Conservation (phyloP, 2,888 invertebrate species). For the Agonopterix alstromeriana region DNA sequence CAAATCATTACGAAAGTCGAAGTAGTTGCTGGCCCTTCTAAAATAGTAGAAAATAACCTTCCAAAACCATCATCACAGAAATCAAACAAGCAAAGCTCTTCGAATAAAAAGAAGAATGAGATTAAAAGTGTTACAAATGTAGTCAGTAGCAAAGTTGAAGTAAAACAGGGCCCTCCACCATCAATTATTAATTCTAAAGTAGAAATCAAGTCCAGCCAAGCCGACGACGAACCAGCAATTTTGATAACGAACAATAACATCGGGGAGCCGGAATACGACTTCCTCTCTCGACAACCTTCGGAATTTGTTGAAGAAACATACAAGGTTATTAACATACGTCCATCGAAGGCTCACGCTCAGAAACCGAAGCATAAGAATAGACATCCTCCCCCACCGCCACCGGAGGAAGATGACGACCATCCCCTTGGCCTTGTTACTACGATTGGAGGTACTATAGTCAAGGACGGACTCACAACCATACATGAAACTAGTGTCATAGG, state of each 20-base stretch:
- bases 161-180: constrained; percentile 56
- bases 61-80: constrained; percentile 42
- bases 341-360: constrained; percentile 75
- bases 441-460: constrained; percentile 88
- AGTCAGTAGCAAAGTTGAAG: constrained; percentile 67
- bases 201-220: constrained; percentile 66
- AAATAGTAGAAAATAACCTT: constrained; percentile 54
- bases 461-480: constrained; percentile 88
- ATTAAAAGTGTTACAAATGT: constrained; percentile 56
- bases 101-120: constrained; percentile 45
- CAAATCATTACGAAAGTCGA: constrained; percentile 73
- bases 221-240: constrained; percentile 76
- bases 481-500: constrained; percentile 94
- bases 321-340: constrained; percentile 86
- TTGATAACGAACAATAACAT: constrained; percentile 82
- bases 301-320: constrained; percentile 91
- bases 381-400: constrained; percentile 54
- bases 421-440: constrained; percentile 90
- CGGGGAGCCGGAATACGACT: constrained; percentile 89
- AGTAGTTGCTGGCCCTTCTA: constrained; percentile 72
- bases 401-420: constrained; percentile 79
- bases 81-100: constrained; percentile 36
- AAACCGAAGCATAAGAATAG: constrained; percentile 69
- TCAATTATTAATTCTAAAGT: constrained; percentile 59
- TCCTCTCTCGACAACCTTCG: constrained; percentile 88